A percentile compares a stretch with the other conserved stretches of the same genome.
These are phyloP conservation scores for Atherinosoma microstoma DNA, from an alignment of 2,797 vertebrate genomes.

Conservation along the genomic window DNA sequence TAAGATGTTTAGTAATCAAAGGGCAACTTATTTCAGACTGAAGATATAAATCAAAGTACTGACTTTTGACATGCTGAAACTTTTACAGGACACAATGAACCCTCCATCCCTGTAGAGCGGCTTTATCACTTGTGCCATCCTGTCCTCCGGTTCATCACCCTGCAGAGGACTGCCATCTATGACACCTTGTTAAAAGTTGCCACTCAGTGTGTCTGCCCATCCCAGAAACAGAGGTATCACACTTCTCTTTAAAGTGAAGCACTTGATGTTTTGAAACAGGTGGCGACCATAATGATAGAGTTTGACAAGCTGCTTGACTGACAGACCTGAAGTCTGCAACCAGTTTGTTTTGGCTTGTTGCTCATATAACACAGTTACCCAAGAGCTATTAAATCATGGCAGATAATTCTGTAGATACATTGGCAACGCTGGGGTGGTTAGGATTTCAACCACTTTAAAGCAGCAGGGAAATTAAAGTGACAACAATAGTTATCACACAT, in stretches of 20 bases:
- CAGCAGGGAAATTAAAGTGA: neutral
- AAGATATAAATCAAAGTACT: neutral
- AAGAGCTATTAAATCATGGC: neutral
- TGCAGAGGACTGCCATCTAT: conserved; percentile 86
- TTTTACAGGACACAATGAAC: conserved; percentile 89
- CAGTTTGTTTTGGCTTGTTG: neutral
- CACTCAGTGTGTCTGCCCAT: conserved; percentile 80
- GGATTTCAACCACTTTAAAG: neutral
- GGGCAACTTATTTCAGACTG: neutral
- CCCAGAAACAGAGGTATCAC: conserved; percentile 87
- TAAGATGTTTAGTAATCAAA: conserved; percentile 65
- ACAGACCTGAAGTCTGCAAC: neutral
- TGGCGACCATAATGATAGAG: neutral
- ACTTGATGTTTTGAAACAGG: neutral
- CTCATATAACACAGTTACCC: neutral
- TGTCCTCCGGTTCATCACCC: conserved; percentile 88
- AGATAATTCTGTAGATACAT: neutral
- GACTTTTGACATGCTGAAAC: neutral
- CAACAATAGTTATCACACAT: neutral
- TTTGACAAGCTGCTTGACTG: conserved; percentile 5
- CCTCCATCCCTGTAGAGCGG: conserved; percentile 75
- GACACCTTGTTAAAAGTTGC: conserved; percentile 83
- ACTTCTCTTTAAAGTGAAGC: neutral
- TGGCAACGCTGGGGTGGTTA: neutral
- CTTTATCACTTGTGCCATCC: conserved; percentile 83